Evolutionary conservation across 2,113 vertebrate genomes (phyloP).

Genomic region (Gambusia holbrooki): DNA sequence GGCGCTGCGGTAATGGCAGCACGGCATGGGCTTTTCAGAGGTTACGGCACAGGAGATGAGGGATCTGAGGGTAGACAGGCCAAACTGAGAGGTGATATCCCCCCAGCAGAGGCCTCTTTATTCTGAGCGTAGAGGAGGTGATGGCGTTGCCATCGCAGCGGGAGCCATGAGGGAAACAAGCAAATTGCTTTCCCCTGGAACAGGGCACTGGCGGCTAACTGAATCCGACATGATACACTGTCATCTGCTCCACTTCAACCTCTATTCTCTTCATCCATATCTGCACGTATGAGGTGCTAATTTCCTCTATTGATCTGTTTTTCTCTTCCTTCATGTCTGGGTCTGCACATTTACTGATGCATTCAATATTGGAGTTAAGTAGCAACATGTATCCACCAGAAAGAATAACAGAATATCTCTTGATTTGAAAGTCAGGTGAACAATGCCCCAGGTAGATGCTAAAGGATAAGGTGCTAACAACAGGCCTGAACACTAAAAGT

Average conservation of each 20-base stretch:
- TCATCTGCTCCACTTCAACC: slow-evolving; percentile 15
- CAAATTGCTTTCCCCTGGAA: slow-evolving; percentile 71
- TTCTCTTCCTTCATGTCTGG: slow-evolving; percentile 5
- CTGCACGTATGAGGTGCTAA: slow-evolving; percentile 12
- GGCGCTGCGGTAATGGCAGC: slow-evolving; percentile 66
- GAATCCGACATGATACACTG: slow-evolving; percentile 40
- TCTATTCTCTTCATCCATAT: slow-evolving; percentile 20
- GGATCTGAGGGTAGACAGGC: slow-evolving; percentile 66
- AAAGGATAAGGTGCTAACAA: slow-evolving; percentile 31
- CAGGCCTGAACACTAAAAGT: too few relatives aligned
- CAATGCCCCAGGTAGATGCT: slow-evolving; percentile 26
- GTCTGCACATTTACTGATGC: neutral
- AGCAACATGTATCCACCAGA: neutral
- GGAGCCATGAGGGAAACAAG: slow-evolving; percentile 58
- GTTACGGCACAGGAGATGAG: slow-evolving; percentile 74
- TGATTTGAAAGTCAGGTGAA: too few relatives aligned
- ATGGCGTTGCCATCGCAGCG: slow-evolving; percentile 23
- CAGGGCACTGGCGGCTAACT: slow-evolving; percentile 41
- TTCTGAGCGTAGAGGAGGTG: slow-evolving; percentile 51
- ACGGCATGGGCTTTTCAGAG: slow-evolving; percentile 63
- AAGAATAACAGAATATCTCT: neutral
- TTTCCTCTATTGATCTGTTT: slow-evolving; percentile 19
- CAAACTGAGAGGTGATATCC: slow-evolving; percentile 76
- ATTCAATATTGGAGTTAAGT: neutral
- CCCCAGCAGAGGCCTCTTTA: slow-evolving; percentile 68